Evolutionary conservation across 1,140 invertebrate genomes (phyloP).

Genomic region (Plodia interpunctella): DNA sequence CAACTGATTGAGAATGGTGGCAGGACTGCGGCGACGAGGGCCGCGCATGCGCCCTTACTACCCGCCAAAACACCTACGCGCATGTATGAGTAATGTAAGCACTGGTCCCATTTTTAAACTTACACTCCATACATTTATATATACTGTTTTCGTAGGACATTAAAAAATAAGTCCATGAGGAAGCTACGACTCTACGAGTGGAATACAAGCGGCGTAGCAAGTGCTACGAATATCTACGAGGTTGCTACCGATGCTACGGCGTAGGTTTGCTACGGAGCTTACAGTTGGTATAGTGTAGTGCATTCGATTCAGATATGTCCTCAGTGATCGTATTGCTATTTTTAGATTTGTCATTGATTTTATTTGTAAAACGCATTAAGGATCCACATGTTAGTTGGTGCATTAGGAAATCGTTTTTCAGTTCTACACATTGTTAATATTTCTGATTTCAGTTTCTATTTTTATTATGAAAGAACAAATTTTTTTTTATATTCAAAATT

Average conservation of each 20-base stretch:
- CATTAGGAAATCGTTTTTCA: no score
- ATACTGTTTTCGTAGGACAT: not conserved
- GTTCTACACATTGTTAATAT: no score
- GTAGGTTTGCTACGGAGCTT: slow-evolving; percentile 23
- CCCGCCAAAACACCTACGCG: slow-evolving; percentile 72
- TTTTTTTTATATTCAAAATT: no score
- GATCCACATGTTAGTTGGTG: no score
- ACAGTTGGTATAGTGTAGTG: not conserved
- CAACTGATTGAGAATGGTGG: slow-evolving; percentile 73
- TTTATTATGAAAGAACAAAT: no score
- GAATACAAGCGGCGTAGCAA: slow-evolving; percentile 27
- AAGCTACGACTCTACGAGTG: not conserved
- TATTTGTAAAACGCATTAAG: not conserved
- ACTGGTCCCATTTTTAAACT: slow-evolving; percentile 49
- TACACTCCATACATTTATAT: slow-evolving; percentile 11
- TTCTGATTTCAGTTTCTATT: no score
- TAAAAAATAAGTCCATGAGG: not conserved
- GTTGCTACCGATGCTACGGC: slow-evolving; percentile 41
- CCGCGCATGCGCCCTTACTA: slow-evolving; percentile 53
- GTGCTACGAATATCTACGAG: slow-evolving; percentile 26
- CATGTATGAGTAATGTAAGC: slow-evolving; percentile 58
- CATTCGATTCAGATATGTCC: not conserved
- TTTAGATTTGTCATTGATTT: slow-evolving; percentile 10
- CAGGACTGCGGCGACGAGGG: slow-evolving; percentile 59
- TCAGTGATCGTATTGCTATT: slow-evolving; percentile 1